Conservation (phyloP, 2,797 vertebrate species). For the Myotis pilosus region DNA sequence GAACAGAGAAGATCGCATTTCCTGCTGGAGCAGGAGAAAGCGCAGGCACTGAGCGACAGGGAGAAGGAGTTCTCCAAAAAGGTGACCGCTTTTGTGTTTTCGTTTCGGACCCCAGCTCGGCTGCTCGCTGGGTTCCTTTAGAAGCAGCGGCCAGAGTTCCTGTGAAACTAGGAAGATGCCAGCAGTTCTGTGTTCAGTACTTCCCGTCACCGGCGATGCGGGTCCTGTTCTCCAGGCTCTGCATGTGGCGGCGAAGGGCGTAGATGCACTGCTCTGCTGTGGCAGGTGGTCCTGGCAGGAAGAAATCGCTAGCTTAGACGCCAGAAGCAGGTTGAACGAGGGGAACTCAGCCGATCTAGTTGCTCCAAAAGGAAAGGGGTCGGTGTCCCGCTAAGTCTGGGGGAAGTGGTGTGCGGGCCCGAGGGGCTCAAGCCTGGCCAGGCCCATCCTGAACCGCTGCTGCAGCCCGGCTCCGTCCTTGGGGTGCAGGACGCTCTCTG, state of each 20-base stretch:
- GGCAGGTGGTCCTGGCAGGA: neutral
- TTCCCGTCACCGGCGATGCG: neutral
- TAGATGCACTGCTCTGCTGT: neutral
- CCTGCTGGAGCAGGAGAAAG: constrained; percentile 87
- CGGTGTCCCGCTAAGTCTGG: neutral
- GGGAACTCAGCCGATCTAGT: neutral
- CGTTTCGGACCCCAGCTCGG: neutral
- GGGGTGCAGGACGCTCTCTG: neutral
- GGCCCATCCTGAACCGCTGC: neutral
- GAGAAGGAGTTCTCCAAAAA: constrained; percentile 94
- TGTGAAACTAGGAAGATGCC: neutral
- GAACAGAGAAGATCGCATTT: constrained; percentile 88
- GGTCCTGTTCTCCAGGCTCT: neutral
- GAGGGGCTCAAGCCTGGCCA: neutral
- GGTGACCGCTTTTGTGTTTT: constrained; percentile 79
- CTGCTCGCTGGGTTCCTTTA: neutral
- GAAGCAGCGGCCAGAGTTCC: neutral
- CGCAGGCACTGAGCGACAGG: constrained; percentile 86
- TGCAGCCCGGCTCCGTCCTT: neutral
- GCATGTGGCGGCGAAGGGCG: neutral
- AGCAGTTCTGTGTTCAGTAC: neutral
- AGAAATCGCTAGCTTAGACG: constrained; percentile 36
- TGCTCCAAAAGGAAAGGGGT: neutral
- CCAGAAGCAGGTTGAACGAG: constrained; percentile 19
- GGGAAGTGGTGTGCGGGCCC: neutral